Evolutionary conservation across 1,140 invertebrate species (phyloP), one percentile per base, ranked within the genome.

Genomic region (Nephila pilipes): DNA sequence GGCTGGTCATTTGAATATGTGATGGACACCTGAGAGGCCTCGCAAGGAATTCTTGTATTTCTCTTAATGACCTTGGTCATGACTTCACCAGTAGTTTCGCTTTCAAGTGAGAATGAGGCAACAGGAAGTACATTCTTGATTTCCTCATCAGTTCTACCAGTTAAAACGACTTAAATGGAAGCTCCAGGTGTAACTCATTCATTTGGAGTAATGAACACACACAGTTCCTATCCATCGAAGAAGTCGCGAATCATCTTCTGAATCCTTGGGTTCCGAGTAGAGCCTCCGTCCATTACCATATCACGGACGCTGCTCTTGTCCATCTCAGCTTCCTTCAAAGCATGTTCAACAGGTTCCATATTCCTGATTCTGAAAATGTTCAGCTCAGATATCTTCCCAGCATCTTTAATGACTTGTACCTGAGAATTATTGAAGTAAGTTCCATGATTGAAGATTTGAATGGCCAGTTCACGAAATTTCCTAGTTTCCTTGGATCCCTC

Each of bases 181-280:
- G 97, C 97, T 12, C 97, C 97, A 94, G 97, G 97, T 18, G 97
- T 97, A 0, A 97, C 97, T 60, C 97, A 97, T 96, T 99, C 98
- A 96, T 99, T 98, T 69, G 98, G 98, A 95, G 99, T 99, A 96
- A 97, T 97, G 32, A 97, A 97, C 60, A 97, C 96, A 95, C 97
- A n/a, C n/a, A 97, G 29, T 97, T 5, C 60, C 94, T 93, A 95
- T 95, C 92, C 99, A 94, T 99, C 99, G 95, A 97, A 97, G 95
- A 97, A 97, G 93, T 97, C 97, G 93, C 96, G 96, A 8, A 97
- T 95, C 3, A 97, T 95, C 93, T 99, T 99, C 96, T 99, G 99
- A 91, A 99, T 98, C 96, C 99, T 99, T 69, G 99, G 99, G 94
- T n/a, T n/a, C n/a, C n/a, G n/a, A 99, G 99, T 99, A 22, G 99